Evolutionary conservation across 2,797 vertebrate species (phyloP).

Genomic region (Mallotus villosus): DNA sequence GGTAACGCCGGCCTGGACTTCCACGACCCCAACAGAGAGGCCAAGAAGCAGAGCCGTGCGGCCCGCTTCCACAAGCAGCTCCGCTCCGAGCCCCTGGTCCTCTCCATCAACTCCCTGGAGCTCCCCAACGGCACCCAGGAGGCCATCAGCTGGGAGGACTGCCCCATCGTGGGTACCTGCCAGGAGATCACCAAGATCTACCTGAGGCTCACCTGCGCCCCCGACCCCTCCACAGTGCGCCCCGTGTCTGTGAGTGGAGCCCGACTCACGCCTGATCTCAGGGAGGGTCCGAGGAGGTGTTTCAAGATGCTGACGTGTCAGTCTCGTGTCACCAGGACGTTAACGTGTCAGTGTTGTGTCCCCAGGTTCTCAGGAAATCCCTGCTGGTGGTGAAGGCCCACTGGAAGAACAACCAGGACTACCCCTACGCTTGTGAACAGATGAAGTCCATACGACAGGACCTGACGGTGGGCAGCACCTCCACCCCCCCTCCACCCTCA

Average conservation of each 20-base stretch:
- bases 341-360: too few species aligned
- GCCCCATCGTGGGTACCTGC: slow-evolving; percentile 89
- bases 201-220: slow-evolving; percentile 89
- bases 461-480: slow-evolving; percentile 79
- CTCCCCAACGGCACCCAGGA: slow-evolving; percentile 76
- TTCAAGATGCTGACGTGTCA: not conserved
- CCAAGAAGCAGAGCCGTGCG: slow-evolving; percentile 90
- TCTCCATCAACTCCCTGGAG: slow-evolving; percentile 80
- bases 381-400: slow-evolving; percentile 83
- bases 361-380: slow-evolving; percentile 85
- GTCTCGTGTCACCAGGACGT: slow-evolving; percentile 62
- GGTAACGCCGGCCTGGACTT: slow-evolving; percentile 81
- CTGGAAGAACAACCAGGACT: slow-evolving; percentile 90
- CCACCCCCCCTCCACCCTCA: not conserved
- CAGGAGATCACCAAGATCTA: slow-evolving; percentile 91
- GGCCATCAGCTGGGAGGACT: slow-evolving; percentile 88
- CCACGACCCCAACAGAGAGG: slow-evolving; percentile 88
- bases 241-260: slow-evolving; percentile 74
- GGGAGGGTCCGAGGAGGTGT: not conserved
- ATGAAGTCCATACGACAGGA: slow-evolving; percentile 95
- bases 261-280: not conserved
- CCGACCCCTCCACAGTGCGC: slow-evolving; percentile 87
- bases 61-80: slow-evolving; percentile 90
- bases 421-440: slow-evolving; percentile 90
- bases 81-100: slow-evolving; percentile 85